Conservation (phyloP, 1,140 invertebrate species). For the Cepaea nemoralis region DNA sequence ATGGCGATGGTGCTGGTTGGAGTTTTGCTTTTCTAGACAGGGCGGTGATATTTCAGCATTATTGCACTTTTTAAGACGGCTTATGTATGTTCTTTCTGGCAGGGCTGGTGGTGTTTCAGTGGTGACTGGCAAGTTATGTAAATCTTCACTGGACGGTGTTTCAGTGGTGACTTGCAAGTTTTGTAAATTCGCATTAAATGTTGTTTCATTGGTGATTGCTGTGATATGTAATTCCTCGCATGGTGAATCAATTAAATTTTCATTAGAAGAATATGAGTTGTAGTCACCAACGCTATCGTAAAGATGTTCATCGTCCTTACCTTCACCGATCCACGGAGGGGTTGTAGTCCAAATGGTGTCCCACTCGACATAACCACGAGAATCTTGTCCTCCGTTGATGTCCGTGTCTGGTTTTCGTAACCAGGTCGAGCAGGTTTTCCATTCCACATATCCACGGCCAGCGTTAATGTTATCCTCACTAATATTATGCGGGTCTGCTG, state of each 20-base stretch:
- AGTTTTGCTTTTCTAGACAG: background rate
- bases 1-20: background rate
- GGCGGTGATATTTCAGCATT: background rate
- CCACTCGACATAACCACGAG: slow-evolving; percentile 36
- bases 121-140: background rate
- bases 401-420: slow-evolving; percentile 17
- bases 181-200: too few species aligned
- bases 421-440: slow-evolving; percentile 36
- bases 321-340: background rate
- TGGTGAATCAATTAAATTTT: background rate
- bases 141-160: background rate
- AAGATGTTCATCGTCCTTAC: slow-evolving; percentile 29
- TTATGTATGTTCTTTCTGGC: slow-evolving; percentile 39
- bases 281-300: slow-evolving; percentile 32
- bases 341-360: slow-evolving; percentile 37
- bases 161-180: background rate
- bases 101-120: slow-evolving; percentile 27
- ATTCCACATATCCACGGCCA: slow-evolving; percentile 23
- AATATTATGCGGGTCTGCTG: too few species aligned
- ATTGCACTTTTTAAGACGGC: slow-evolving; percentile 19
- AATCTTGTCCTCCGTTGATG: background rate
- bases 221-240: background rate
- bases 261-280: background rate
- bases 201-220: background rate
- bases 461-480: background rate